phyloP scores from a whole-genome alignment of 2,888 invertebrate species.

The Cosmia pyralina region DNA sequence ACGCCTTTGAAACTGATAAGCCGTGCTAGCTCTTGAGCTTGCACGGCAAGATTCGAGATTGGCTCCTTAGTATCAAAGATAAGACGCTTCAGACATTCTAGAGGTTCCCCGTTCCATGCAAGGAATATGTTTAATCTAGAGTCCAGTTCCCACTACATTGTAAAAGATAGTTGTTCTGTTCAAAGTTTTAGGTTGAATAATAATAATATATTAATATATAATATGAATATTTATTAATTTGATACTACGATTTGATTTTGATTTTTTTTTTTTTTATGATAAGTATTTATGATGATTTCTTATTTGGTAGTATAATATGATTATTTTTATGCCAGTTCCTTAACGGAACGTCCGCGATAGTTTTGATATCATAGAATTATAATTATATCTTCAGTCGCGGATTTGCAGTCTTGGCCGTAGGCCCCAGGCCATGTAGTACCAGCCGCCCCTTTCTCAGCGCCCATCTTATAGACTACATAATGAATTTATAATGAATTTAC shows the following conservation, averaged over 20 bases:
- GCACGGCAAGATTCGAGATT: constrained; percentile 39
- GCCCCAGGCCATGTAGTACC: too few relatives aligned
- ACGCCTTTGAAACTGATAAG: constrained; percentile 41
- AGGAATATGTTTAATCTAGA: constrained; percentile 26
- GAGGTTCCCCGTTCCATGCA: constrained; percentile 10
- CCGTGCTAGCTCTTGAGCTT: constrained; percentile 21
- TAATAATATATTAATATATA: too few relatives aligned
- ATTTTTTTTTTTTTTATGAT: too few relatives aligned
- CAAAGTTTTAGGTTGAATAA: neutral
- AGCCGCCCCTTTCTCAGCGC: too few relatives aligned
- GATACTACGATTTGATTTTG: too few relatives aligned
- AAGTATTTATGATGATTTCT: too few relatives aligned
- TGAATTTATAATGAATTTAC: too few relatives aligned
- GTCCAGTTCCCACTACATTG: neutral
- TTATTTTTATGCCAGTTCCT: neutral
- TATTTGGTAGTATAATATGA: too few relatives aligned
- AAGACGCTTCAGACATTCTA: constrained; percentile 18
- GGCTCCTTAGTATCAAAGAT: constrained; percentile 29
- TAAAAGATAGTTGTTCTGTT: neutral
- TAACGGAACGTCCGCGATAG: neutral
- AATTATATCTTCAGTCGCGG: too few relatives aligned
- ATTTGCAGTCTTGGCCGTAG: too few relatives aligned
- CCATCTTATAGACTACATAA: too few relatives aligned
- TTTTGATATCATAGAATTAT: neutral
- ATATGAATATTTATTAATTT: too few relatives aligned